These are phyloP conservation scores for Micromussa lordhowensis DNA, from an alignment of 92 coral and sea anemone genomes.

Conservation along the genomic window DNA sequence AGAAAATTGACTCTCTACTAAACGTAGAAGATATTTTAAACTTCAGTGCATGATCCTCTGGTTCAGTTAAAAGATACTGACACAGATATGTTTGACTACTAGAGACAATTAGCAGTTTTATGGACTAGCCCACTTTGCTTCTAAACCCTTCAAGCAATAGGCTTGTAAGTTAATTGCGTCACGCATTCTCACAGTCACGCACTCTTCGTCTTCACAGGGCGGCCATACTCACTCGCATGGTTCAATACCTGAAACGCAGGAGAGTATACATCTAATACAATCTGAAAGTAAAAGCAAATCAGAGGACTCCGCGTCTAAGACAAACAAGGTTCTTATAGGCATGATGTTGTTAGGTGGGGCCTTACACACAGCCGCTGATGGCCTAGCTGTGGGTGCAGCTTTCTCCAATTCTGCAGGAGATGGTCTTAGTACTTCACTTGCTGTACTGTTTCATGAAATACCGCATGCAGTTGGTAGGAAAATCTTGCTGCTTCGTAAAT, in stretches of 20 bases:
- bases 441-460: slow-evolving; percentile 82
- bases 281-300: neutral
- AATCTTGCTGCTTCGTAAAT: neutral
- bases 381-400: slow-evolving; percentile 84
- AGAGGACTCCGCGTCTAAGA: neutral
- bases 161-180: neutral
- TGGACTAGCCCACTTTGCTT: neutral
- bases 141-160: neutral
- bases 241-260: neutral
- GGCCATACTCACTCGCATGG: slow-evolving; percentile 74
- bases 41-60: too few species aligned
- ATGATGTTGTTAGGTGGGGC: slow-evolving; percentile 74
- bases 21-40: too few species aligned
- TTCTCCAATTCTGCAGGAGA: slow-evolving; percentile 76
- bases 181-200: neutral
- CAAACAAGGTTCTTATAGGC: slow-evolving; percentile 52
- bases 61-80: too few species aligned
- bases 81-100: too few species aligned
- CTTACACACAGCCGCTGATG: slow-evolving; percentile 75
- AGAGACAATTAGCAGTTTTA: too few species aligned
- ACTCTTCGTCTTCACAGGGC: slow-evolving; percentile 39
- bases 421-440: slow-evolving; percentile 86
- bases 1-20: too few species aligned
- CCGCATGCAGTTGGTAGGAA: slow-evolving; percentile 78
- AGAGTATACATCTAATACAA: neutral